Percentiles rank a stretch among this genome's conserved stretches.
These are phyloP conservation scores for Phyllopteryx taeniolatus DNA, from an alignment of 2,113 vertebrate genomes.

Conservation along the genomic window DNA sequence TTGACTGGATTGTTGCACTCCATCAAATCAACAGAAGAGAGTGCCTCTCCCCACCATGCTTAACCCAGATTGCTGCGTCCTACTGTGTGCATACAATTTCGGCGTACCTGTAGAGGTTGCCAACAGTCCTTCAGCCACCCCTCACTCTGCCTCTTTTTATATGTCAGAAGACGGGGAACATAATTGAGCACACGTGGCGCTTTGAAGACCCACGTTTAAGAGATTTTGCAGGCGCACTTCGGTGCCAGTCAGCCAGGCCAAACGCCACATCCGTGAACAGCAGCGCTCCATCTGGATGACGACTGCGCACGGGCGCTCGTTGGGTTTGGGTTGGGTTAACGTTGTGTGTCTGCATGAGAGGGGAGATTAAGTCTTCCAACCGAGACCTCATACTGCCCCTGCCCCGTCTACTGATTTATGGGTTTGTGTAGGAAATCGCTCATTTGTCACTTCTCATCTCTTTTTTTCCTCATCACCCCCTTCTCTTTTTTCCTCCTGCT, in stretches of 20 bases:
- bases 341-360: constrained; percentile 39
- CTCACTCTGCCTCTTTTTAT: constrained; percentile 41
- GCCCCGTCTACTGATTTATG: constrained; percentile 59
- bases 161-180: constrained; percentile 48
- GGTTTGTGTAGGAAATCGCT: constrained; percentile 70
- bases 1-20: constrained; percentile 16
- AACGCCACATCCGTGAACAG: constrained; percentile 32
- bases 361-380: constrained; percentile 34
- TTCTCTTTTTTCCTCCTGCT: constrained; percentile 14
- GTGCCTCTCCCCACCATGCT: background rate
- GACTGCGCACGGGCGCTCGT: background rate
- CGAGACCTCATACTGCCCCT: constrained; percentile 46
- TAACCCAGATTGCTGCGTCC: background rate
- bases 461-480: constrained; percentile 38
- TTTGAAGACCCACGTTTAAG: constrained; percentile 63
- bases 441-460: constrained; percentile 71
- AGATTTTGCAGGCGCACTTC: constrained; percentile 57
- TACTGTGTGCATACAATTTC: background rate
- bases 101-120: background rate
- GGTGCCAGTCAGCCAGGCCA: constrained; percentile 50
- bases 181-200: constrained; percentile 36
- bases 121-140: constrained; percentile 25
- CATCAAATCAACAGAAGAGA: constrained; percentile 21
- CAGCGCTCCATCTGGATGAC: constrained; percentile 51
- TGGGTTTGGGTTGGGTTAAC: constrained; percentile 6